Base-by-base conservation (phyloP, 2,888 invertebrate species). In the Campoplex capitator region DNA sequence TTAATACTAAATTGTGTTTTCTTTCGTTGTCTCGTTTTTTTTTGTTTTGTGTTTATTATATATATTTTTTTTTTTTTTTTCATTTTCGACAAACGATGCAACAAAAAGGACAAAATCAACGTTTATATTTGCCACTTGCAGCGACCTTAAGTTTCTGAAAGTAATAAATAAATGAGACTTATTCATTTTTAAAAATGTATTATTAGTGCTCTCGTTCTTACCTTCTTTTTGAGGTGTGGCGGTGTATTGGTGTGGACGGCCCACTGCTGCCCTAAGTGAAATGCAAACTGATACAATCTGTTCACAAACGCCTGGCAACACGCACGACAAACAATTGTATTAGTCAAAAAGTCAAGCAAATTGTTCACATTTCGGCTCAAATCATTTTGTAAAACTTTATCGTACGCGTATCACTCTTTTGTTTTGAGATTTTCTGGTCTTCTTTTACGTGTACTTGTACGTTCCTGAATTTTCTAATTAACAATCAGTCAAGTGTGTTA, bases 231-330 rank as follows among this genome's bases (percentile, higher is more conserved):
- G 95, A 96, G 95, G 92, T 95, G 95, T 95, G 95, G 95, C 95
- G 95, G 95, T 95, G 95, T 95, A 95, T 95, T 95, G 95, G 92
- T 94, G 95, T 95, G 95, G 94, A 93, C 94, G 95, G 95, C 95
- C 97, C 97, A 97, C 97, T 97, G 97, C 97, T 97, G 97, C 97
- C 97, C 97, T 97, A 96, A 95, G 96, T 96, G 95, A 96, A 96
- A 96, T 95, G 95, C 95, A 96, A 95, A 96, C 96, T 96, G 96
- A 96, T 96, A 96, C 95, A 96, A 96, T 96, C 95, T 95, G 94
- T 95, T 95, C 95, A 95, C 94, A 95, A 95, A 95, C 95, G 95
- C 95, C 95, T 95, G 95, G 95, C 95, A 95, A 95, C 95, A 95
- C 95, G 95, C 95, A 95, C 94, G 94, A 95, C 94, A 95, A 95